These are phyloP conservation scores for Anarsia innoxiella DNA, from an alignment of 2,888 invertebrate species.

Conservation along the genomic window DNA sequence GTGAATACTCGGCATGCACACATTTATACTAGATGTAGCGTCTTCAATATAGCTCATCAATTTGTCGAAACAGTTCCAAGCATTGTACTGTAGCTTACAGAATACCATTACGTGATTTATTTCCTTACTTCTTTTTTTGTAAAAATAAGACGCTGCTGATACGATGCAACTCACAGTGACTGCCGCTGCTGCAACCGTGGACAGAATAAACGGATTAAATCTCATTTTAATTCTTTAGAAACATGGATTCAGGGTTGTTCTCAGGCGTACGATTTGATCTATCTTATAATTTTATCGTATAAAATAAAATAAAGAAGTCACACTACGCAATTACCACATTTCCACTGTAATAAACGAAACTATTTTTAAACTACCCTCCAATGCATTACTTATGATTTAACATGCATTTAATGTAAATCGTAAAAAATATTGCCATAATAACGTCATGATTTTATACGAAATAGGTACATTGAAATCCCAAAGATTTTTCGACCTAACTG, in stretches of 20 bases:
- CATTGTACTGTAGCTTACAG: conserved; percentile 65
- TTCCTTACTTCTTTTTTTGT: conserved; percentile 48
- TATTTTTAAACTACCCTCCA: too few species aligned
- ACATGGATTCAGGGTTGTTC: conserved; percentile 42
- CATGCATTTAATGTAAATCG: too few species aligned
- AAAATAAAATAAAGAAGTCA: conserved; percentile 53
- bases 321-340: too few species aligned
- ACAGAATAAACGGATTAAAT: conserved; percentile 49
- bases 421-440: too few species aligned
- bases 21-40: conserved; percentile 49
- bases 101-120: conserved; percentile 70
- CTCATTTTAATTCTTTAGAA: conserved; percentile 59
- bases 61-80: conserved; percentile 62
- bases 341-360: too few species aligned
- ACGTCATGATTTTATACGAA: too few species aligned
- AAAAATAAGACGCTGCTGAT: conserved; percentile 60
- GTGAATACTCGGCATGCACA: conserved; percentile 68
- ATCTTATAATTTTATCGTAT: conserved; percentile 47
- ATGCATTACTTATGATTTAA: too few species aligned
- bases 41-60: conserved; percentile 58
- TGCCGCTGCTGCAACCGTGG: conserved; percentile 56
- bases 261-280: conserved; percentile 30
- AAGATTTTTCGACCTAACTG: too few species aligned
- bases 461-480: too few species aligned
- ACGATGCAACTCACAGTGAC: conserved; percentile 59